Evolutionary conservation across 2,888 invertebrate genomes (phyloP).

Genomic region (Galerucella calmariensis): DNA sequence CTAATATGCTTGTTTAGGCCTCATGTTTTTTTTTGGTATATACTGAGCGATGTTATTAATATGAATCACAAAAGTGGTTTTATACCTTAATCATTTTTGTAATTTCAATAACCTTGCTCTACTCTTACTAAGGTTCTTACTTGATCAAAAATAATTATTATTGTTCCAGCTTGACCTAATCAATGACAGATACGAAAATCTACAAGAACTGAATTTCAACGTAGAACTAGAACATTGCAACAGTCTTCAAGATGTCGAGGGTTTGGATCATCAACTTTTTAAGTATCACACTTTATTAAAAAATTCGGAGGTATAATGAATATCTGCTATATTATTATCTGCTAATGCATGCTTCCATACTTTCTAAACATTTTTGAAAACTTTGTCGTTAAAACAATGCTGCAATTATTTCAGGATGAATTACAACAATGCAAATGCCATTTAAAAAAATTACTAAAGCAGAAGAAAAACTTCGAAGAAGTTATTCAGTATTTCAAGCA

Average conservation of each 20-base stretch:
- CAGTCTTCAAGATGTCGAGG: slow-evolving; percentile 58
- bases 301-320: slow-evolving; percentile 53
- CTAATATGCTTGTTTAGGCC: too few relatives aligned
- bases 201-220: slow-evolving; percentile 59
- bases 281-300: slow-evolving; percentile 59
- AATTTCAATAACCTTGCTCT: too few relatives aligned
- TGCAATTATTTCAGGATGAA: slow-evolving; percentile 44
- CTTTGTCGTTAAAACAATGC: too few relatives aligned
- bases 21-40: too few relatives aligned
- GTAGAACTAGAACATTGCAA: slow-evolving; percentile 61
- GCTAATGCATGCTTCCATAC: slow-evolving; percentile 17
- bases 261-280: slow-evolving; percentile 57
- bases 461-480: slow-evolving; percentile 56
- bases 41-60: too few relatives aligned
- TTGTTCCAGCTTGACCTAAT: slow-evolving; percentile 35
- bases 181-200: slow-evolving; percentile 40
- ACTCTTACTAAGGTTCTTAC: too few relatives aligned
- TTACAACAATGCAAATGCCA: slow-evolving; percentile 39
- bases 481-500: slow-evolving; percentile 55
- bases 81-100: too few relatives aligned
- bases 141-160: not conserved
- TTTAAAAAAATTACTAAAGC: slow-evolving; percentile 51
- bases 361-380: not conserved
- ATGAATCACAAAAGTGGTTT: too few relatives aligned
- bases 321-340: not conserved